Conservation (phyloP, 2,888 invertebrate genomes). For the Philereme vetulata region DNA sequence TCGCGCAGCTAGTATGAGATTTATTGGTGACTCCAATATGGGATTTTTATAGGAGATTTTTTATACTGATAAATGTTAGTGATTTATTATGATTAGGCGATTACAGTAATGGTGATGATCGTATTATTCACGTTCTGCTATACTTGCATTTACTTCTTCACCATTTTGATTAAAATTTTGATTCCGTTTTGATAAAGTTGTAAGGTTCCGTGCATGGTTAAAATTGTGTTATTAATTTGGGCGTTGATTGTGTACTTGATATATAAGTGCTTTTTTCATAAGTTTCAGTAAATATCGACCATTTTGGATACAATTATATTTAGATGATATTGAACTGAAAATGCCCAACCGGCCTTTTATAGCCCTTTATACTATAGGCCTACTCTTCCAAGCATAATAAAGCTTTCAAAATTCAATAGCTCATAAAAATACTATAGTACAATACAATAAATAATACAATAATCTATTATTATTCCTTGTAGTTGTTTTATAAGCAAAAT, state of each 20-base stretch:
- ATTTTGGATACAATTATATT: too few species aligned
- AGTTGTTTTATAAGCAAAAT: constrained; percentile 42
- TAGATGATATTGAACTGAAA: too few species aligned
- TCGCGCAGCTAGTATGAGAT: constrained; percentile 39
- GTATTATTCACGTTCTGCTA: constrained; percentile 22
- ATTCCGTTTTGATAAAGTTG: background rate
- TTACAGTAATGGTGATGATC: constrained; percentile 22
- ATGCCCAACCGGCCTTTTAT: too few species aligned
- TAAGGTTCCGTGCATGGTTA: background rate
- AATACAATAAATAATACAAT: constrained; percentile 19
- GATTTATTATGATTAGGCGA: constrained; percentile 30
- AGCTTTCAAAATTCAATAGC: too few species aligned
- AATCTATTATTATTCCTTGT: constrained; percentile 45
- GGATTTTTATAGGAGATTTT: constrained; percentile 25
- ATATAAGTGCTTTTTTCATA: too few species aligned
- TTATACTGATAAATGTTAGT: constrained; percentile 24
- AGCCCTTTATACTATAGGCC: too few species aligned
- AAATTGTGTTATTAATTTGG: too few species aligned
- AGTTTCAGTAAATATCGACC: too few species aligned
- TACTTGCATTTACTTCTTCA: constrained; percentile 5
- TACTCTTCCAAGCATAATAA: too few species aligned
- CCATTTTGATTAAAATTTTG: background rate
- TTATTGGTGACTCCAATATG: constrained; percentile 26
- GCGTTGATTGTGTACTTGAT: too few species aligned
- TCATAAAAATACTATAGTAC: background rate